phyloP scores from a whole-genome alignment of 2,888 invertebrate genomes.

The Eupithecia exiguata region DNA sequence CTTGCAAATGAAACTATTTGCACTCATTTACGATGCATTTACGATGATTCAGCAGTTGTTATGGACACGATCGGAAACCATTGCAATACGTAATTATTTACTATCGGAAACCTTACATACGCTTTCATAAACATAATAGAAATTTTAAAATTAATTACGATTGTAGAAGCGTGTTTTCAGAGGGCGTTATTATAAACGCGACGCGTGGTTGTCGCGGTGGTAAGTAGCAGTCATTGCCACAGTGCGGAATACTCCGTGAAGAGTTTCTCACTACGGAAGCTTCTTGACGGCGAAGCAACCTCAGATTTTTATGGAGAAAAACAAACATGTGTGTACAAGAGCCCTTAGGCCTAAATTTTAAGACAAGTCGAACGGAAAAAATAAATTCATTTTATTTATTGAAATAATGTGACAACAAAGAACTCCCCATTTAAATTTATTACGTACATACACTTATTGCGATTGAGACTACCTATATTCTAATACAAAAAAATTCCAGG shows the following conservation, averaged over 20 bases:
- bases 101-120: no score
- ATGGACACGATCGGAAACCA: conserved; percentile 22
- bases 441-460: not conserved
- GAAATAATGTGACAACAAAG: no score
- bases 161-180: not conserved
- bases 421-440: not conserved
- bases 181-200: not conserved
- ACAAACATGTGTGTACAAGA: no score
- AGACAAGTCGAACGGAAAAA: not conserved
- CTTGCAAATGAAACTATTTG: conserved; percentile 9
- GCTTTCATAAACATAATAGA: no score
- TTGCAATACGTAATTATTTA: not conserved
- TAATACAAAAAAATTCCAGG: no score
- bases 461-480: not conserved
- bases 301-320: no score
- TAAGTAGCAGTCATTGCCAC: not conserved
- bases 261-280: no score
- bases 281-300: no score
- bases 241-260: not conserved
- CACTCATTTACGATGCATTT: conserved; percentile 21
- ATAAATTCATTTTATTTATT: no score
- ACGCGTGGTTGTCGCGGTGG: not conserved
- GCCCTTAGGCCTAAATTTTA: not conserved
- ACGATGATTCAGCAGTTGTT: conserved; percentile 25
- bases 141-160: not conserved